These are phyloP conservation scores for Apis florea DNA, from an alignment of 1,140 invertebrate species.

Conservation along the genomic window DNA sequence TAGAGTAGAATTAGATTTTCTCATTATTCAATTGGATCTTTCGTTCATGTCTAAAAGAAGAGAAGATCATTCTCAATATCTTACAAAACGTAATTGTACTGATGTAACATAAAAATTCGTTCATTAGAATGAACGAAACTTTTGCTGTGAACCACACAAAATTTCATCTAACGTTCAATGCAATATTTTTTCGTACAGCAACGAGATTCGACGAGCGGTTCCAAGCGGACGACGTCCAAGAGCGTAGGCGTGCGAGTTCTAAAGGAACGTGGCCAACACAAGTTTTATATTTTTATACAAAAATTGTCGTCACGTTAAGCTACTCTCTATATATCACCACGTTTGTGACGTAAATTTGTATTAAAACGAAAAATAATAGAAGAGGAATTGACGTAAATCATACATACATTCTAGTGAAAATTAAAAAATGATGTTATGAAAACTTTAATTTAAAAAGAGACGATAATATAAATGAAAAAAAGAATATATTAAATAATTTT, in stretches of 20 bases:
- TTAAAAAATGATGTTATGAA: background rate
- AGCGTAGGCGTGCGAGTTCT: slow-evolving; percentile 13
- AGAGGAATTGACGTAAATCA: background rate
- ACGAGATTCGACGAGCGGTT: background rate
- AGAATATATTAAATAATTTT: too few species aligned
- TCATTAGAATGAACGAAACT: background rate
- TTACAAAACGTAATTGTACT: background rate
- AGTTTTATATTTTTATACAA: background rate
- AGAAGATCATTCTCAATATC: too few species aligned
- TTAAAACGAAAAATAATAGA: background rate
- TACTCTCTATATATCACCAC: background rate
- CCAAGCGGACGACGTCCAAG: slow-evolving; percentile 20
- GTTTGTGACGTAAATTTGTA: background rate
- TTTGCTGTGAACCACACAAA: background rate
- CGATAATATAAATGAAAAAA: too few species aligned
- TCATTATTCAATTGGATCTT: too few species aligned
- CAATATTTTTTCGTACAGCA: background rate
- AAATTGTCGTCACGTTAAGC: background rate
- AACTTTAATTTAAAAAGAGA: background rate
- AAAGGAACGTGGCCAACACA: slow-evolving; percentile 17
- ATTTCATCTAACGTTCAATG: slow-evolving; percentile 6
- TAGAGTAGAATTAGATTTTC: too few species aligned
- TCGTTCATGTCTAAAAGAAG: too few species aligned
- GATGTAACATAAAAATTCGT: background rate
- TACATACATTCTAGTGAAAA: background rate